Evolutionary conservation across 2,888 invertebrate species (phyloP).

Genomic region (Erebia epiphron): DNA sequence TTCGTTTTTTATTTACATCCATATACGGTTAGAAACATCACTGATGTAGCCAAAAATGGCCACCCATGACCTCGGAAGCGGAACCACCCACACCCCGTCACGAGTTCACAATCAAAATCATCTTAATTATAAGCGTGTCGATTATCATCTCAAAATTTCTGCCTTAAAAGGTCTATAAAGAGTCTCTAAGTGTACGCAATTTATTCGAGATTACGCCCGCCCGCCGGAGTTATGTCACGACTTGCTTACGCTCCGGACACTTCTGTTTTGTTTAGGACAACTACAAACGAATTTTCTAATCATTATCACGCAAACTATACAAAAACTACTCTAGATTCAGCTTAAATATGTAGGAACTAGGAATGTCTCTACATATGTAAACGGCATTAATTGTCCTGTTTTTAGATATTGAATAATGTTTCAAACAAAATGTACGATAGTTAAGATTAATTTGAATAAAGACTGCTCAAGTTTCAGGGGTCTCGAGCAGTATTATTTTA

Average conservation of each 20-base stretch:
- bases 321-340: no score
- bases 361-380: background rate
- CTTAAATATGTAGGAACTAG: no score
- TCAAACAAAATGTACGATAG: no score
- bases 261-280: constrained; percentile 61
- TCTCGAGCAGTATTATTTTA: no score
- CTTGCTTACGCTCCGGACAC: constrained; percentile 63
- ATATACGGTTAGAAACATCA: constrained; percentile 33
- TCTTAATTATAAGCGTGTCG: constrained; percentile 82
- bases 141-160: constrained; percentile 81
- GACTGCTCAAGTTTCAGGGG: no score
- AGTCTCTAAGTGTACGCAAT: constrained; percentile 80
- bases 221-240: constrained; percentile 74
- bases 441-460: no score
- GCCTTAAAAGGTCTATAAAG: constrained; percentile 81
- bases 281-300: constrained; percentile 7
- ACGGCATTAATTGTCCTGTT: background rate
- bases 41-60: constrained; percentile 32
- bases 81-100: constrained; percentile 79
- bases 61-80: constrained; percentile 75
- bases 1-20: constrained; percentile 23
- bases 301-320: no score
- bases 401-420: background rate
- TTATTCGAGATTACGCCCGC: constrained; percentile 74
- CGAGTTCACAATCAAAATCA: constrained; percentile 69